Conservation (phyloP, 1,140 invertebrate genomes). For the Meloidogyne hapla region DNA sequence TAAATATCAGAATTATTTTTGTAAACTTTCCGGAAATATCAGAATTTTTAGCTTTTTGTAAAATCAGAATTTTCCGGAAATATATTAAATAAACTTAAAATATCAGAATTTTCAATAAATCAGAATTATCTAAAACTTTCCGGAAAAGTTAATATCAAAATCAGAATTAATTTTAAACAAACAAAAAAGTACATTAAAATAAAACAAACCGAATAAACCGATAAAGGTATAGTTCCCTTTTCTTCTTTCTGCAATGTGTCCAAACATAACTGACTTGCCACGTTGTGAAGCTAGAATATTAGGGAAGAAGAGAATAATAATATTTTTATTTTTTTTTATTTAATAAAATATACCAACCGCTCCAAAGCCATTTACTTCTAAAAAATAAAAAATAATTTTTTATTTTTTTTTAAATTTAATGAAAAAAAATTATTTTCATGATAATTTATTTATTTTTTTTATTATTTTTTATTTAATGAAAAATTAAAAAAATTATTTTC, state of each 20-base stretch:
- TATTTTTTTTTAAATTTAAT: not conserved
- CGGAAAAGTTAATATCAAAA: too few relatives aligned
- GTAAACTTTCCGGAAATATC: not conserved
- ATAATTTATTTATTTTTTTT: too few relatives aligned
- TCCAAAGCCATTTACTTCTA: conserved; percentile 75
- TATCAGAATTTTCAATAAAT: not conserved
- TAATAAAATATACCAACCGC: conserved; percentile 69
- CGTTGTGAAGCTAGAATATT: conserved; percentile 45
- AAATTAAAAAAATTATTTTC: too few relatives aligned
- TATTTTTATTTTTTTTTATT: not conserved
- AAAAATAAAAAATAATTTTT: not conserved
- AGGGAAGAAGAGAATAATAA: not conserved
- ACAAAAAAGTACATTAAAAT: not conserved
- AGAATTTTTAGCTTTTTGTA: too few relatives aligned
- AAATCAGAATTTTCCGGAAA: too few relatives aligned
- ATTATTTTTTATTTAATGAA: too few relatives aligned
- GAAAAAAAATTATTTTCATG: too few relatives aligned
- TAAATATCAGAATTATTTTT: not conserved
- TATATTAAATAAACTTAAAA: not conserved
- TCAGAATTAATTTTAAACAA: not conserved
- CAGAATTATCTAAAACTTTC: not conserved
- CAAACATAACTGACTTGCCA: conserved; percentile 52
- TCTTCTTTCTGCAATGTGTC: conserved; percentile 62
- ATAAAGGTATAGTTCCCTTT: conserved; percentile 48
- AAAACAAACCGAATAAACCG: conserved; percentile 29